Percentiles rank a stretch among this genome's conserved stretches.
phyloP scores from a whole-genome alignment of 2,113 vertebrate species.

The Diadophis punctatus region DNA sequence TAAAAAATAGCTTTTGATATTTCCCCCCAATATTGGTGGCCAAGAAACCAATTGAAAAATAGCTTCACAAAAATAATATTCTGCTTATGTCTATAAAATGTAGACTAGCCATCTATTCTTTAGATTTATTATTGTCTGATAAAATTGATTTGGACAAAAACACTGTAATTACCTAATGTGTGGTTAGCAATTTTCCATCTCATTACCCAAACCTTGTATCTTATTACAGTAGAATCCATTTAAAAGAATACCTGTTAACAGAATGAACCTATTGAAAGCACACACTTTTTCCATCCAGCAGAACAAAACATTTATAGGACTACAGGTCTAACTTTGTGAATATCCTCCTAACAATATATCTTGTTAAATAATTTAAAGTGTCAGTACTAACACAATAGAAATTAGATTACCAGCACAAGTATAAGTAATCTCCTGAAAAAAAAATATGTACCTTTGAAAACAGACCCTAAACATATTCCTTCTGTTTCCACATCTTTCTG shows the following conservation, averaged over 20 bases:
- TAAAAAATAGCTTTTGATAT: slow-evolving; percentile 4
- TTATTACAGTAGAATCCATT: slow-evolving; percentile 51
- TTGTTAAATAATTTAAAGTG: slow-evolving; percentile 8
- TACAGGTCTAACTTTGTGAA: slow-evolving; percentile 39
- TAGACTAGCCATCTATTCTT: slow-evolving; percentile 44
- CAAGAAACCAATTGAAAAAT: slow-evolving; percentile 43
- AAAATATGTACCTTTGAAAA: slow-evolving; percentile 19
- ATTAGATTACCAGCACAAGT: slow-evolving; percentile 17
- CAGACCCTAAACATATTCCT: slow-evolving; percentile 24
- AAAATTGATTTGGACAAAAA: slow-evolving; percentile 61
- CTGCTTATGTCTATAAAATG: slow-evolving; percentile 43
- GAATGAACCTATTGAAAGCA: slow-evolving; percentile 48
- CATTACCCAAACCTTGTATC: slow-evolving; percentile 60
- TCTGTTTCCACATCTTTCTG: not conserved
- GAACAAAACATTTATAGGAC: slow-evolving; percentile 53
- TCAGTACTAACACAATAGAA: slow-evolving; percentile 22
- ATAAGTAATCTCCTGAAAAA: slow-evolving; percentile 12
- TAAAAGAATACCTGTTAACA: slow-evolving; percentile 61
- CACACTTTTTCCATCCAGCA: slow-evolving; percentile 54
- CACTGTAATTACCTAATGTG: slow-evolving; percentile 50
- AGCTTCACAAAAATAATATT: slow-evolving; percentile 48
- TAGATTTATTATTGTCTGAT: slow-evolving; percentile 62
- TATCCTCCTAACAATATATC: not conserved
- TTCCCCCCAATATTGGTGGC: slow-evolving; percentile 23
- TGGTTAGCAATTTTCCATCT: slow-evolving; percentile 63